Conservation (phyloP, 1,140 invertebrate species). For the Chionoecetes opilio region DNA sequence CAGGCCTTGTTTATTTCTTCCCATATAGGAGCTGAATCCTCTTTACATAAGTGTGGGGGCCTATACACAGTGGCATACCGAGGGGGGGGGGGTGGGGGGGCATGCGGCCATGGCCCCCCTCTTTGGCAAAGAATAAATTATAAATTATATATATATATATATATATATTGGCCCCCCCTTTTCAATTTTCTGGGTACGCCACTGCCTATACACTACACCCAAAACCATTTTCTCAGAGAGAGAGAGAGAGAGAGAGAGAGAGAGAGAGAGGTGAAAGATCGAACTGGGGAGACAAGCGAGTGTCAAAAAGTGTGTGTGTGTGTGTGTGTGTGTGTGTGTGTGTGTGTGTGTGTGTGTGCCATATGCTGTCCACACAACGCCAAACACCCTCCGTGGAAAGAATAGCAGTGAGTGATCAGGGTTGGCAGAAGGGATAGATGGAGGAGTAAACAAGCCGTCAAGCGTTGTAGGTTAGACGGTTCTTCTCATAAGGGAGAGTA, state of each 20-base stretch:
- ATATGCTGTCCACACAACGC: not conserved
- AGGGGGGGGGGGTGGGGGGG: too few species aligned
- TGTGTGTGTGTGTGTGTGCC: constrained; percentile 39
- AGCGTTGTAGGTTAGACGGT: not conserved
- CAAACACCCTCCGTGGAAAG: not conserved
- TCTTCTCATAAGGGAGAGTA: too few species aligned
- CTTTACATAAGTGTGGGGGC: too few species aligned
- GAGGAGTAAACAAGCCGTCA: not conserved
- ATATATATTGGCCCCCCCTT: too few species aligned
- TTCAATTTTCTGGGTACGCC: too few species aligned
- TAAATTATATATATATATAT: too few species aligned
- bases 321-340: constrained; percentile 57
- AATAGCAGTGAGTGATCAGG: not conserved
- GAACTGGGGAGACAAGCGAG: not conserved
- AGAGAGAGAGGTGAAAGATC: not conserved
- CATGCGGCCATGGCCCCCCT: too few species aligned
- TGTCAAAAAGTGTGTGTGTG: constrained; percentile 48
- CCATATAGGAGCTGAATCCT: too few species aligned
- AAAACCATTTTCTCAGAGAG: not conserved
- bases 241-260: constrained; percentile 54
- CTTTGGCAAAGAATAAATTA: too few species aligned
- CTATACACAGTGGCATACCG: too few species aligned
- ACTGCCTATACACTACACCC: too few species aligned
- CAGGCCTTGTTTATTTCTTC: too few species aligned
- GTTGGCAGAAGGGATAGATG: not conserved